Conservation (phyloP, 2,797 vertebrate genomes). For the Bradypus variegatus region DNA sequence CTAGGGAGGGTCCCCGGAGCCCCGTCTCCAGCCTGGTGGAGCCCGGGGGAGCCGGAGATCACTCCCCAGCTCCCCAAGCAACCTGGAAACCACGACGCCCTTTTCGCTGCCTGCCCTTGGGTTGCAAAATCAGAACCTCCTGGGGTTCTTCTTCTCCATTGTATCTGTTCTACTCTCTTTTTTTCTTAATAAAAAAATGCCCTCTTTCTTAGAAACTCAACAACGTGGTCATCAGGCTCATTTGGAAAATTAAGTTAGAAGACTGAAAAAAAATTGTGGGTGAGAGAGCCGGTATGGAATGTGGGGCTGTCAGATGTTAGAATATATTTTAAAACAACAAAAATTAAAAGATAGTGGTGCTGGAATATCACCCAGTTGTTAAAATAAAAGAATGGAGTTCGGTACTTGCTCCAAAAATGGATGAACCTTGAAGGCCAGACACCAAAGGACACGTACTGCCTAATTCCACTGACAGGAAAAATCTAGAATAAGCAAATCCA, state of each 20-base stretch:
- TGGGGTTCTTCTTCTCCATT: neutral
- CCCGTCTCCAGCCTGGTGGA: neutral
- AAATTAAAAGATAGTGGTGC: neutral
- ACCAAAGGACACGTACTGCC: too few relatives aligned
- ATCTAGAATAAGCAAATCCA: too few relatives aligned
- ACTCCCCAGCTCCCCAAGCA: neutral
- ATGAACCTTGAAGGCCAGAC: too few relatives aligned
- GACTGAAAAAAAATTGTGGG: neutral
- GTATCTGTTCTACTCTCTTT: neutral
- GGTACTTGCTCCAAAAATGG: too few relatives aligned
- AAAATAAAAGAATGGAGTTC: too few relatives aligned
- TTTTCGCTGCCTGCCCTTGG: neutral
- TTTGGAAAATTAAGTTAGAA: neutral
- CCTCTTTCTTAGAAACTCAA: neutral
- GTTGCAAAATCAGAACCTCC: conserved; percentile 4
- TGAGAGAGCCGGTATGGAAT: neutral
- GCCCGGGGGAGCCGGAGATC: neutral
- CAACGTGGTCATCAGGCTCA: neutral
- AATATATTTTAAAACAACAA: neutral
- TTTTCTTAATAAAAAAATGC: neutral
- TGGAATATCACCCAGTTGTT: too few relatives aligned
- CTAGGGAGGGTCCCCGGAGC: too few relatives aligned
- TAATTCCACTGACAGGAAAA: too few relatives aligned
- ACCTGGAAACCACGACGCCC: neutral
- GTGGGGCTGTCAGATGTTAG: neutral